Evolutionary conservation across 2,113 vertebrate genomes (phyloP).

Genomic region (Gambusia affinis): DNA sequence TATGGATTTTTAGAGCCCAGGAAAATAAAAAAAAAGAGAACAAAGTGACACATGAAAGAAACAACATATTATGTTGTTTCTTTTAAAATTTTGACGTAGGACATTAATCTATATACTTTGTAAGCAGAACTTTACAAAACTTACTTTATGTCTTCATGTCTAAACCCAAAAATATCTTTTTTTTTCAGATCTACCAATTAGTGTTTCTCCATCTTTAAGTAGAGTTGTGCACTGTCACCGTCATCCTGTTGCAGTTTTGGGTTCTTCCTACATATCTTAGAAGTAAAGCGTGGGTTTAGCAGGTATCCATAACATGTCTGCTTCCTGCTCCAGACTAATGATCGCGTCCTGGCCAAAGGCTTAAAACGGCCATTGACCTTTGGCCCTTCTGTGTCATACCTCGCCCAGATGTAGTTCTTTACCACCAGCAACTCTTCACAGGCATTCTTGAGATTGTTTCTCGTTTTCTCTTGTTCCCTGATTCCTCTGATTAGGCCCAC

Average conservation of each 20-base stretch:
- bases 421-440: slow-evolving; percentile 58
- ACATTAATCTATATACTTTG: too few relatives aligned
- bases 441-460: slow-evolving; percentile 56
- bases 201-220: not conserved
- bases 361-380: slow-evolving; percentile 48
- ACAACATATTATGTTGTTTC: too few relatives aligned
- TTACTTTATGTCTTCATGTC: too few relatives aligned
- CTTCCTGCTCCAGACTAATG: slow-evolving; percentile 38
- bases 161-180: too few relatives aligned
- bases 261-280: slow-evolving; percentile 9
- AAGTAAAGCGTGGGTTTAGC: slow-evolving; percentile 19
- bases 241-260: not conserved
- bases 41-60: too few relatives aligned
- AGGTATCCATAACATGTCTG: not conserved
- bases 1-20: too few relatives aligned
- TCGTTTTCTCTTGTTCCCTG: slow-evolving; percentile 37
- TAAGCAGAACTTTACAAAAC: too few relatives aligned
- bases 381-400: slow-evolving; percentile 32
- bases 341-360: slow-evolving; percentile 32
- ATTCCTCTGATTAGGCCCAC: slow-evolving; percentile 44
- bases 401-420: slow-evolving; percentile 51
- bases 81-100: too few relatives aligned
- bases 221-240: not conserved
- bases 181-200: too few relatives aligned
- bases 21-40: too few relatives aligned